Evolutionary conservation across 2,888 invertebrate genomes (phyloP).

Genomic region (Drepana falcataria): DNA sequence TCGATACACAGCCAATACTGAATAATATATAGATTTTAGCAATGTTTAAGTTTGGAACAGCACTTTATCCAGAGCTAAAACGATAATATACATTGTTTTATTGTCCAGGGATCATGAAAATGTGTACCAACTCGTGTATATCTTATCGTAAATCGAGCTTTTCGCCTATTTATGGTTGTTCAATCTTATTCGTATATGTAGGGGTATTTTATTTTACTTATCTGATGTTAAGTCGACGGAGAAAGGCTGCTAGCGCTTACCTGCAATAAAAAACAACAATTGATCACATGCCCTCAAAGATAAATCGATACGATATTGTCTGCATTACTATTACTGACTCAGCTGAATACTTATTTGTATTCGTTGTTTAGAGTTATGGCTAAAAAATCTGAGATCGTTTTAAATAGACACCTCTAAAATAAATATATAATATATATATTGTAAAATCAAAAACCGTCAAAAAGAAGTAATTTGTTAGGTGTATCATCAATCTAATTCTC

Average conservation of each 20-base stretch:
- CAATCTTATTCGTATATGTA: slow-evolving; percentile 20
- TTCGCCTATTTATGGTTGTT: slow-evolving; percentile 2
- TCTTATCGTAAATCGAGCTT: slow-evolving; percentile 1
- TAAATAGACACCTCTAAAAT: too few species aligned
- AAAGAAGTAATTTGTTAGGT: too few species aligned
- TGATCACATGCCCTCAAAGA: slow-evolving; percentile 34
- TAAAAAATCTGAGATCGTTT: neutral
- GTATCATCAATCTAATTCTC: too few species aligned
- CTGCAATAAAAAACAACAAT: slow-evolving; percentile 52
- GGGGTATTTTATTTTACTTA: slow-evolving; percentile 35
- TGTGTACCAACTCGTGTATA: neutral
- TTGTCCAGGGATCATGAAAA: neutral
- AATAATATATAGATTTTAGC: neutral
- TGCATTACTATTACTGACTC: neutral
- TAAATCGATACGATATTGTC: slow-evolving; percentile 15
- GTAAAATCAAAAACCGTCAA: too few species aligned
- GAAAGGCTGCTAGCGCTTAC: slow-evolving; percentile 39
- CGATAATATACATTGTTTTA: slow-evolving; percentile 1
- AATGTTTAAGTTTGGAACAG: neutral
- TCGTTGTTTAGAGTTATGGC: neutral
- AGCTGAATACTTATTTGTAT: neutral
- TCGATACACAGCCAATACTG: neutral
- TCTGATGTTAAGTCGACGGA: slow-evolving; percentile 22
- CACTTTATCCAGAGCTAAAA: neutral
- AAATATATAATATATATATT: too few species aligned